A percentile compares a stretch with the other conserved stretches of the same genome.
Evolutionary conservation across 2,113 vertebrate species (phyloP).

Genomic region (Jacana jacana): DNA sequence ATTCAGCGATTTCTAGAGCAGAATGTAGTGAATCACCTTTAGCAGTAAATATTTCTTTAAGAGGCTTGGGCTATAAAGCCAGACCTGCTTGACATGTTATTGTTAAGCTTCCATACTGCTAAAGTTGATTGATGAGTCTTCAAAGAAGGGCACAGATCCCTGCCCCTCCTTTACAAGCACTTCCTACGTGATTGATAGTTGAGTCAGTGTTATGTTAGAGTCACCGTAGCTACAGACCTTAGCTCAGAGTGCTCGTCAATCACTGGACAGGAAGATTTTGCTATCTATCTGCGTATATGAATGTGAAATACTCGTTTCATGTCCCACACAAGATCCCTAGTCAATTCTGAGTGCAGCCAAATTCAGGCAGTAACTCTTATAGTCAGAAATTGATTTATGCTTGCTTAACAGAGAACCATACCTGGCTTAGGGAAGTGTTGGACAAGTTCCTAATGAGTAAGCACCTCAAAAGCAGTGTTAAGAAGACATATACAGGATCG

Average conservation of each 20-base stretch:
- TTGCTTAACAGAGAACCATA: neutral
- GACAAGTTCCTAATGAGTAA: neutral
- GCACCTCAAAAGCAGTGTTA: neutral
- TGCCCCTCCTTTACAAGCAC: neutral
- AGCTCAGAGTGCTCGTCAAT: neutral
- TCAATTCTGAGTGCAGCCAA: neutral
- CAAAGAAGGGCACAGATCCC: neutral
- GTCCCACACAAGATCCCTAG: neutral
- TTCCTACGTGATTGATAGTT: neutral
- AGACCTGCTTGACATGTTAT: neutral
- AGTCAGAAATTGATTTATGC: neutral
- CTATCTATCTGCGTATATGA: neutral
- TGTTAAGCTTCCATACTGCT: neutral
- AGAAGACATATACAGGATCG: neutral
- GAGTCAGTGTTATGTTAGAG: neutral
- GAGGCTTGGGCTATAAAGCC: neutral
- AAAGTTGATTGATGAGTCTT: slow-evolving; percentile 2
- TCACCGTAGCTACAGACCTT: neutral
- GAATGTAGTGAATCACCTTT: neutral
- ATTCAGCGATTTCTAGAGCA: neutral
- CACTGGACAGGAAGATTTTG: neutral
- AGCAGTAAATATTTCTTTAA: neutral
- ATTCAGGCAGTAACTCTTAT: neutral
- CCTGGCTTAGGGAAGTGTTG: neutral
- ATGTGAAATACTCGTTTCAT: neutral